phyloP scores from a whole-genome alignment of 2,888 invertebrate species.

The Lysandra coridon region DNA sequence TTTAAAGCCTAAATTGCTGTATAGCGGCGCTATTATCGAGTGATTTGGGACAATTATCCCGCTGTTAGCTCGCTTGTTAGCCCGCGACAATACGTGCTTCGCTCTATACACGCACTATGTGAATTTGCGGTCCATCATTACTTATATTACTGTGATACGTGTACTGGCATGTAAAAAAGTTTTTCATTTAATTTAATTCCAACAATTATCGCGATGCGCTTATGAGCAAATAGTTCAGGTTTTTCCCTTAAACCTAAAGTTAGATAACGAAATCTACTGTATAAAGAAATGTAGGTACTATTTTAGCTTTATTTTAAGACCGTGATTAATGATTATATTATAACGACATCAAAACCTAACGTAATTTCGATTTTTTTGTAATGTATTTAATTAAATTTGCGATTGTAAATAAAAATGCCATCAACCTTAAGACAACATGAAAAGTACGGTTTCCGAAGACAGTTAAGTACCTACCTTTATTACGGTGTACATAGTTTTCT shows the following conservation, averaged over 20 bases:
- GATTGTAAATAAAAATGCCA: too few relatives aligned
- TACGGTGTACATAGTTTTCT: too few relatives aligned
- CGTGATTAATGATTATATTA: neutral
- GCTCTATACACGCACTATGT: slow-evolving; percentile 50
- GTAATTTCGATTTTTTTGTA: too few relatives aligned
- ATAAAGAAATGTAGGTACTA: neutral
- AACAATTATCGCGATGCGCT: neutral
- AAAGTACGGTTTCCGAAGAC: neutral
- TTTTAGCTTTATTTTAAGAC: neutral
- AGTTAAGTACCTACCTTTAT: too few relatives aligned
- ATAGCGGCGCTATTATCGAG: slow-evolving; percentile 55
- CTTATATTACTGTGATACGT: slow-evolving; percentile 39
- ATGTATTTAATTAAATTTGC: too few relatives aligned
- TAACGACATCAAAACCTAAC: too few relatives aligned
- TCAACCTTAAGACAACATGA: too few relatives aligned
- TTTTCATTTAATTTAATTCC: neutral
- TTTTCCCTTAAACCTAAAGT: neutral
- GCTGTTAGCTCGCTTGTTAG: slow-evolving; percentile 54
- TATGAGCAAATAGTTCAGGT: neutral
- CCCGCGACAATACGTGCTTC: slow-evolving; percentile 51
- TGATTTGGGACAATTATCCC: slow-evolving; percentile 55
- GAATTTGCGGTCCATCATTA: slow-evolving; percentile 49
- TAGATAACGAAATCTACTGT: neutral
- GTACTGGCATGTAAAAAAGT: slow-evolving; percentile 36
- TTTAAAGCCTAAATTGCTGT: slow-evolving; percentile 64